phyloP scores from a whole-genome alignment of 2,888 invertebrate species.

The Galeopsomyia nigrocyanea region DNA sequence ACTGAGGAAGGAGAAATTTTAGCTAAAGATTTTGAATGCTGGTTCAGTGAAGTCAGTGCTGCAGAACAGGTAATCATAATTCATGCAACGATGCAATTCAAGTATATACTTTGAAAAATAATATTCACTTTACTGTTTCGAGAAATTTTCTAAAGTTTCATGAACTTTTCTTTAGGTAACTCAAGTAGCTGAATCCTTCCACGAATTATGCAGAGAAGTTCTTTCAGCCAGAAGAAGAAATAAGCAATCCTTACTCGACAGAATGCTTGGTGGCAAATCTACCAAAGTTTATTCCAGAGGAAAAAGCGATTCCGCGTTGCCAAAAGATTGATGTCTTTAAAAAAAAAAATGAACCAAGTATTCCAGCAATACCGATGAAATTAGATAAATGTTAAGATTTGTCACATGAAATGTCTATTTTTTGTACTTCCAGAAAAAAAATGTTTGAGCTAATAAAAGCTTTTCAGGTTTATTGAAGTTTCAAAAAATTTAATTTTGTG shows the following conservation, averaged over 20 bases:
- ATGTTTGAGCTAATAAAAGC: slow-evolving; percentile 20
- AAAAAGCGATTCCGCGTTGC: slow-evolving; percentile 90
- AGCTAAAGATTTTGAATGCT: slow-evolving; percentile 90
- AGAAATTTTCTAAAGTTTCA: no score
- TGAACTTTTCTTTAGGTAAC: slow-evolving; percentile 70
- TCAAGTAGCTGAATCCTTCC: slow-evolving; percentile 87
- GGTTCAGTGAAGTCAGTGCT: slow-evolving; percentile 89
- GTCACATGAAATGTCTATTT: slow-evolving; percentile 56
- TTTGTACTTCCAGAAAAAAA: slow-evolving; percentile 59
- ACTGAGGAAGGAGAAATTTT: slow-evolving; percentile 90
- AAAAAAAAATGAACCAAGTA: slow-evolving; percentile 12
- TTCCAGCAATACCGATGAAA: slow-evolving; percentile 34
- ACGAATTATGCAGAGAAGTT: slow-evolving; percentile 87
- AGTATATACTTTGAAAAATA: background rate
- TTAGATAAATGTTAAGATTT: slow-evolving; percentile 51
- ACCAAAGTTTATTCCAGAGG: slow-evolving; percentile 84
- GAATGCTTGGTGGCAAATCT: slow-evolving; percentile 85
- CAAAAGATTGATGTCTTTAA: slow-evolving; percentile 60
- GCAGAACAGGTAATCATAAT: slow-evolving; percentile 81
- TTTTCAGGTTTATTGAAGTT: slow-evolving; percentile 30
- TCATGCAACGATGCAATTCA: background rate
- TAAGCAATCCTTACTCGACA: slow-evolving; percentile 81
- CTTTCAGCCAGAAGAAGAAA: slow-evolving; percentile 83
- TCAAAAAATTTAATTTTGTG: background rate
- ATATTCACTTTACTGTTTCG: no score